phyloP scores from a whole-genome alignment of 2,888 invertebrate genomes.

The Junonia oenone region DNA sequence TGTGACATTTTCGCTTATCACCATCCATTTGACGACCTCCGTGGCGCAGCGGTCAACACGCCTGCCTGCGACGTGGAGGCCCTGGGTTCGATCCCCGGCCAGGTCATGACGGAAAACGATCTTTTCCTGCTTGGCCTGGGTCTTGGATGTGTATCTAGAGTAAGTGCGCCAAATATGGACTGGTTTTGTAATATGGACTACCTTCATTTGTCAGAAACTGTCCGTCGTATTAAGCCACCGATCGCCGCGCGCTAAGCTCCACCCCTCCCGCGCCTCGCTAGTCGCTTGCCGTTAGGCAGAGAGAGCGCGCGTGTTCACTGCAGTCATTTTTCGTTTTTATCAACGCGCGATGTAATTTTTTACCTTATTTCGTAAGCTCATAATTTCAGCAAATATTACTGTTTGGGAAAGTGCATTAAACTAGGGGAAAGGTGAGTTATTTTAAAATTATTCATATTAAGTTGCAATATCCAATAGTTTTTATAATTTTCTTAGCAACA shows the following conservation, averaged over 20 bases:
- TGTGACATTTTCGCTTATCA: no score
- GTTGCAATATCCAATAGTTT: conserved; percentile 13
- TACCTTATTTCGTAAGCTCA: conserved; percentile 19
- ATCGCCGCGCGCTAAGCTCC: conserved; percentile 13
- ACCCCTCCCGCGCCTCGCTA: conserved; percentile 22
- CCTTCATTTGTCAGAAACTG: conserved; percentile 12
- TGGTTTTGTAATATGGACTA: conserved; percentile 20
- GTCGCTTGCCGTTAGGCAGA: conserved; percentile 23
- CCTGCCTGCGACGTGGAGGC: no score
- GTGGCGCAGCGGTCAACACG: no score
- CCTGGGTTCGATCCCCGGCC: no score
- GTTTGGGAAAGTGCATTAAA: conserved; percentile 22
- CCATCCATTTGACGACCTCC: no score
- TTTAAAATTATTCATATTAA: conserved; percentile 23
- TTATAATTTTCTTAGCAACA: conserved; percentile 25
- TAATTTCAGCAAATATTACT: conserved; percentile 22
- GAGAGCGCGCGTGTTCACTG: conserved; percentile 7
- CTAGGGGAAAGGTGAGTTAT: conserved; percentile 20
- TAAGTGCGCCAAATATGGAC: conserved; percentile 20
- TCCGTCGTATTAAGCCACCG: conserved; percentile 7
- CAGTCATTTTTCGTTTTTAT: conserved; percentile 18
- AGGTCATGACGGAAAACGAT: no score
- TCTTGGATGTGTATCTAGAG: no score
- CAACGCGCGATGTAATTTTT: conserved; percentile 13
- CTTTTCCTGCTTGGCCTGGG: no score